Evolutionary conservation across 1,140 invertebrate genomes (phyloP).

Genomic region (Ceratoteleas bidentatus): DNA sequence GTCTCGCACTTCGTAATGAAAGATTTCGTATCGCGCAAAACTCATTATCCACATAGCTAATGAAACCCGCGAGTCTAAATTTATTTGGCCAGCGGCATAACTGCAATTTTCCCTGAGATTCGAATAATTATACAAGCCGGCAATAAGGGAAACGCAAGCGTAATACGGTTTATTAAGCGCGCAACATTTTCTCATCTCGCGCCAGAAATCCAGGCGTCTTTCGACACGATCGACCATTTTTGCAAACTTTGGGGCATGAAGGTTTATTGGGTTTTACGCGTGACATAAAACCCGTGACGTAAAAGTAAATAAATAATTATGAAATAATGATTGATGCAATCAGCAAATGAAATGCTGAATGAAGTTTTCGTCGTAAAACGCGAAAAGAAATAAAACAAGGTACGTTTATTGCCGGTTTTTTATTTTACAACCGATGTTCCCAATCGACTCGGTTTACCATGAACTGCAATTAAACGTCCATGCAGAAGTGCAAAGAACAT

Average conservation of each 20-base stretch:
- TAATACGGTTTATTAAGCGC: conserved; percentile 34
- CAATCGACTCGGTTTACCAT: too few relatives aligned
- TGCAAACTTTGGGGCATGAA: neutral
- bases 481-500: too few relatives aligned
- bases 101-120: conserved; percentile 16
- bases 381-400: too few relatives aligned
- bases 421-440: too few relatives aligned
- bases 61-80: too few relatives aligned
- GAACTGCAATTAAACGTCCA: too few relatives aligned
- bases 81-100: conserved; percentile 1
- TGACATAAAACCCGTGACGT: neutral
- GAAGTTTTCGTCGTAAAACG: too few relatives aligned
- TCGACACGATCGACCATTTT: conserved; percentile 9
- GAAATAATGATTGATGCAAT: neutral
- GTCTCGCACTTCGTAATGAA: too few relatives aligned
- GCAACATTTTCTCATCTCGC: conserved; percentile 33
- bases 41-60: too few relatives aligned
- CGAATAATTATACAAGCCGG: conserved; percentile 35
- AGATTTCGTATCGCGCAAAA: too few relatives aligned
- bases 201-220: conserved; percentile 17
- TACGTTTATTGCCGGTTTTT: too few relatives aligned
- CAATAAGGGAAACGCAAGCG: conserved; percentile 31
- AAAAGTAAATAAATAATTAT: conserved; percentile 3
- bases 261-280: neutral
- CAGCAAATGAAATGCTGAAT: neutral